Base-by-base conservation (phyloP, 2,113 vertebrate species). In the Telmatochromis bifrenatus region DNA sequence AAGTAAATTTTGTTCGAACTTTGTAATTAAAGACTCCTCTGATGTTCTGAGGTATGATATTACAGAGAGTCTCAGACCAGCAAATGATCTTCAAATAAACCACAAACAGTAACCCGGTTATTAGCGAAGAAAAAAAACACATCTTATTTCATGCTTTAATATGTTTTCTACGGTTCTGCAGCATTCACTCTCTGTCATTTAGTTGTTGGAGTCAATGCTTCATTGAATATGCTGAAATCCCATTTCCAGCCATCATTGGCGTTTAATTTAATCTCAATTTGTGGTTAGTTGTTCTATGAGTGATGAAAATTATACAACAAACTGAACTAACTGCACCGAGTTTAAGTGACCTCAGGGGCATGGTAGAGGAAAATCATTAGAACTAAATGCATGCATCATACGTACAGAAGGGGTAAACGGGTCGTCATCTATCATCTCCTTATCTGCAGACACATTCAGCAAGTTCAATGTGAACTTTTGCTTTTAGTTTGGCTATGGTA, bases 31-130 rank as follows among this genome's bases (percentile, higher is more conserved):
- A 90, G 94, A 83, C 88, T 91, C 77, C 82, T 90, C 87, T 90
- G 84, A 94, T 93, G 89, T 89, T 86, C 73, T 65, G 90, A 88
- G 87, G 92, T 92, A 85, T 79, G 80, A 62, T 90, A 93, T 95
- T 93, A 93, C 39, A 85, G 89, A 89, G 88, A 83, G 86, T 90
- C 84, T 75, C 65, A 89, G 75, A 88, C 89, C 90, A 77, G 51
- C 73, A 93, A 93, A 92, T 88, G 37, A 94, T 92, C 95, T 95
- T 96, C 94, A 95, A 95, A 95, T 85, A 92, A 87, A 83, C 95
- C 95, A 93, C 95, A 91, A 75, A 79, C 81, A 88, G 83, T 86
- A 87, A 93, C 90, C 93, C 88, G 84, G 58, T 94, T 93, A 96
- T 95, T 96, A 94, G 79, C 62, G 56, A 86, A 89, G 89, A 87